phyloP scores from a whole-genome alignment of 2,797 vertebrate species.

The Coreius guichenoti region DNA sequence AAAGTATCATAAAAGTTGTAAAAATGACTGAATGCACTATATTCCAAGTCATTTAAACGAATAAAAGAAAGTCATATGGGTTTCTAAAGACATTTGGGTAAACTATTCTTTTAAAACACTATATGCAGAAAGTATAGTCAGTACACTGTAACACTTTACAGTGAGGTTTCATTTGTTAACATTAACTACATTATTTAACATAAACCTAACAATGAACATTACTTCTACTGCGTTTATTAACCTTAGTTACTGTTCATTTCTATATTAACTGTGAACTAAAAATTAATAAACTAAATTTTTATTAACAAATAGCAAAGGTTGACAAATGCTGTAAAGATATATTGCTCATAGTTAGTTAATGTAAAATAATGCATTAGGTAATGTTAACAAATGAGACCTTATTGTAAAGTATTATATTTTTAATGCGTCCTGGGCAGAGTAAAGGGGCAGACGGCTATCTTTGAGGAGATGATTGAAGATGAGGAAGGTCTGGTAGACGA shows the following conservation, averaged over 20 bases:
- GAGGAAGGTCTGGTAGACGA: conserved; percentile 96
- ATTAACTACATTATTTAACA: background rate
- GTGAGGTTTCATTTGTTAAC: background rate
- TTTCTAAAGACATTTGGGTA: background rate
- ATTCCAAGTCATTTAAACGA: background rate
- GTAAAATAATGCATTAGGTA: background rate
- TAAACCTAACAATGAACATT: background rate
- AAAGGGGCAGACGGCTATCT: conserved; percentile 95
- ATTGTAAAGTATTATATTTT: background rate
- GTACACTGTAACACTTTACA: background rate
- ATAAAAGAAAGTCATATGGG: background rate
- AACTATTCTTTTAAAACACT: background rate
- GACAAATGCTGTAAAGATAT: background rate
- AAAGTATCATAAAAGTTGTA: background rate
- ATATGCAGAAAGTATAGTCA: background rate
- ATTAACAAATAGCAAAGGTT: background rate
- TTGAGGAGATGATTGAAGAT: conserved; percentile 99
- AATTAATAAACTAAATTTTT: background rate
- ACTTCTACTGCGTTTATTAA: background rate
- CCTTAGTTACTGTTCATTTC: background rate
- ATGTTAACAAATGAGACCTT: background rate
- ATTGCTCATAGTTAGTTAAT: background rate
- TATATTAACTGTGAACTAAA: background rate
- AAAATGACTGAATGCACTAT: background rate
- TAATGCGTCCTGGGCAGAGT: conserved; percentile 78